phyloP scores from a whole-genome alignment of 2,113 vertebrate species.

The Cheilinus undulatus region DNA sequence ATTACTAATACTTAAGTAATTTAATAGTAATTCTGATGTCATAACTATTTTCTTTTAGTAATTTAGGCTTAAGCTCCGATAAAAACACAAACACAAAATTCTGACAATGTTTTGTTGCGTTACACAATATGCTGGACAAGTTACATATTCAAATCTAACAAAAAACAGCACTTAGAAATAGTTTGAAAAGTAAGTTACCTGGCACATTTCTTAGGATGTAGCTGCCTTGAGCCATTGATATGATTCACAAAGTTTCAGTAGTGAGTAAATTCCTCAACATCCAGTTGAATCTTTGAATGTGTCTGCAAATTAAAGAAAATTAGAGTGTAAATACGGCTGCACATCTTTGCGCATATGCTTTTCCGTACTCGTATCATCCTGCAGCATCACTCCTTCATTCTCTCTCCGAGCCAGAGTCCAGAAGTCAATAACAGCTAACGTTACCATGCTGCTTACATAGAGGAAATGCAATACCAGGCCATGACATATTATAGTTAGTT shows the following conservation, averaged over 20 bases:
- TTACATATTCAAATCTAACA: neutral
- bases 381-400: constrained; percentile 20
- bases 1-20: neutral
- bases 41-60: no score
- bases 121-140: neutral
- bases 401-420: constrained; percentile 1
- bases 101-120: neutral
- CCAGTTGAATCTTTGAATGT: constrained; percentile 6
- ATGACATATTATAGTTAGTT: constrained; percentile 54
- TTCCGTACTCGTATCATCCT: neutral
- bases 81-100: neutral
- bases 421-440: constrained; percentile 53
- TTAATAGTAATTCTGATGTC: no score
- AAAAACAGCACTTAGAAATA: neutral
- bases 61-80: no score
- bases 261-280: constrained; percentile 10
- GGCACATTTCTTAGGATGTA: constrained; percentile 43
- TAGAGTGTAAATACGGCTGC: neutral
- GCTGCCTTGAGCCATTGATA: constrained; percentile 54
- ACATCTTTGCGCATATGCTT: constrained; percentile 6
- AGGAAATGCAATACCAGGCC: constrained; percentile 72
- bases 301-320: constrained; percentile 37
- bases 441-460: constrained; percentile 69
- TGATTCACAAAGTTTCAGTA: constrained; percentile 19
- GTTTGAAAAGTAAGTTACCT: constrained; percentile 61